Conservation (phyloP, 2,113 vertebrate genomes). For the Astur gentilis region DNA sequence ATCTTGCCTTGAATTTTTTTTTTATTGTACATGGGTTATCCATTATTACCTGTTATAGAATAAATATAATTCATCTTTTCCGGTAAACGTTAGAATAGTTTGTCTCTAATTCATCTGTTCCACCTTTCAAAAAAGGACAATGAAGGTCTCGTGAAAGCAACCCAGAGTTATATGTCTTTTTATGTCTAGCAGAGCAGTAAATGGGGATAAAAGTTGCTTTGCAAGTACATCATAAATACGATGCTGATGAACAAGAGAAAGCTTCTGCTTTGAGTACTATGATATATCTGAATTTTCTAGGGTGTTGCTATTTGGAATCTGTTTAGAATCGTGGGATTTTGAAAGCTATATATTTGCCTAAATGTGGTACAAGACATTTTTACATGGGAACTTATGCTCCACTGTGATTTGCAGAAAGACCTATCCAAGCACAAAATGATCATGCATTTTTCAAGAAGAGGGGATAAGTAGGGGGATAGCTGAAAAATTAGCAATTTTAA, state of each 20-base stretch:
- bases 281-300: background rate
- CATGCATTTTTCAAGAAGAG: conserved; percentile 11
- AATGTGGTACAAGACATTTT: background rate
- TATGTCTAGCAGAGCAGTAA: background rate
- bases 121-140: conserved; percentile 65
- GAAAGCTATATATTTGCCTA: conserved; percentile 4
- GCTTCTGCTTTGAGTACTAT: background rate
- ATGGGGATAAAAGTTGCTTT: conserved; percentile 24
- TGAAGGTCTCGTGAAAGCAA: conserved; percentile 45
- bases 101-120: conserved; percentile 65
- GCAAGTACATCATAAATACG: background rate
- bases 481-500: background rate
- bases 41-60: conserved; percentile 86
- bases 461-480: background rate
- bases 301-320: background rate
- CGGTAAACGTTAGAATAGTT: conserved; percentile 76
- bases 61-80: conserved; percentile 92
- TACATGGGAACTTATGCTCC: background rate
- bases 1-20: conserved; percentile 78
- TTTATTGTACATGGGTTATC: conserved; percentile 84
- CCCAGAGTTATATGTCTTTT: background rate
- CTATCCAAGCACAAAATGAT: background rate
- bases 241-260: background rate
- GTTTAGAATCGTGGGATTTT: background rate
- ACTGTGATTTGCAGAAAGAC: conserved; percentile 12